Conservation (phyloP, 1,140 invertebrate genomes). For the Rhopalosiphum maidis region DNA sequence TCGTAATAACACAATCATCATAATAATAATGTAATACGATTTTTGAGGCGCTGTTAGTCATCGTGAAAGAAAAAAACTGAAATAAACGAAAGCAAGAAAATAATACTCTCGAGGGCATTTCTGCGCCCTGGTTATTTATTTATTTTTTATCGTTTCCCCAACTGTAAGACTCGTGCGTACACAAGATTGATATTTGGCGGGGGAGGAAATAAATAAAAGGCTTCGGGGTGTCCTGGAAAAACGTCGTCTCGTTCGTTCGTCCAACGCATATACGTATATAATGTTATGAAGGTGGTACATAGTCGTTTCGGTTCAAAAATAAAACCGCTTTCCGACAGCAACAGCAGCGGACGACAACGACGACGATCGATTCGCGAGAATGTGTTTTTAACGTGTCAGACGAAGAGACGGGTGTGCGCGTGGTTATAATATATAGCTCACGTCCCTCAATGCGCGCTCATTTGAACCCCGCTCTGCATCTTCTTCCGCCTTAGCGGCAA, state of each 20-base stretch:
- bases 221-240: conserved; percentile 1
- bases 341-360: background rate
- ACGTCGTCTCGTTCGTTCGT: background rate
- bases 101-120: conserved; percentile 5
- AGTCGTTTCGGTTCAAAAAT: background rate
- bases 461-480: background rate
- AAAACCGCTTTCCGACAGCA: background rate
- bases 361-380: conserved; percentile 1
- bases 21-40: conserved; percentile 8
- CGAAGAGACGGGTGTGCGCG: background rate
- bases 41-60: background rate
- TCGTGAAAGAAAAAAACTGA: background rate
- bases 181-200: background rate
- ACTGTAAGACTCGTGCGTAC: background rate
- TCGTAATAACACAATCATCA: background rate
- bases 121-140: background rate
- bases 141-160: background rate
- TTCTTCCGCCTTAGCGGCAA: background rate
- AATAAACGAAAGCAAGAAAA: conserved; percentile 12
- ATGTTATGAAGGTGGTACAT: background rate
- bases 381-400: conserved; percentile 10
- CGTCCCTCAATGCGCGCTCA: conserved; percentile 8
- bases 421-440: conserved; percentile 10
- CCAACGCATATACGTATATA: background rate
- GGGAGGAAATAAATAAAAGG: background rate